Evolutionary conservation across 2,113 vertebrate species (phyloP), one percentile per base, ranked within the genome.

Genomic region (Apaloderma vittatum): DNA sequence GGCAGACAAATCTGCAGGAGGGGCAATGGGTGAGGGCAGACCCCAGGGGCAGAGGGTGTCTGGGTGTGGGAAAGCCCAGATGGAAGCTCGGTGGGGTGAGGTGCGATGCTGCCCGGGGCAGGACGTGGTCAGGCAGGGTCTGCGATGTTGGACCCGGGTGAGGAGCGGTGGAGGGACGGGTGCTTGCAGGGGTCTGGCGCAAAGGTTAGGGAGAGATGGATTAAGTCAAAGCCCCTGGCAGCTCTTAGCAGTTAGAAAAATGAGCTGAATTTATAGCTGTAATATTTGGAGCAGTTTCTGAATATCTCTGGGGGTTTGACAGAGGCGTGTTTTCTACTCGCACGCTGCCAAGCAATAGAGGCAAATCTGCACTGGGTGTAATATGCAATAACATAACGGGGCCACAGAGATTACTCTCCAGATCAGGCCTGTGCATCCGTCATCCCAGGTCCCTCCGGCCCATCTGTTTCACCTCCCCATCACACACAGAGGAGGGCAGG

Each of bases 211-310:
- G 58, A 40, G 58, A 59, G 77, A 45, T 4, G n/a, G 63, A 48
- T 49, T 24, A 36, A 84, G 43, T 43, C 78, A 34, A 84, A 72
- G 36, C 34, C 70, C 43, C 59, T 80, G 90, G 77, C 63, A 88
- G 78, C 68, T 63, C 43, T 62, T 17, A 54, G 63, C 82, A 5
- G 30, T 34, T 51, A 54, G 63, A 72, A 61, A 84, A 93, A 63
- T 18, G 78, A 93, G 87, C 73, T 88, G 86, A 29, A 88, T 94
- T 91, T 84, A 68, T 73, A 58, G 83, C 86, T 94, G 86, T 73
- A 77, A 96, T 88, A 80, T 88, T 68, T 91, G 90, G 93, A 93
- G 74, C 83, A 2, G 45, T 68, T 72, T 62, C 58, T 34, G 78
- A 48, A 2, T 23, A 30, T 63, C 86, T 68, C 93, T 49, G 86